Base-by-base conservation (phyloP, 1,140 invertebrate species). In the Atta cephalotes region DNA sequence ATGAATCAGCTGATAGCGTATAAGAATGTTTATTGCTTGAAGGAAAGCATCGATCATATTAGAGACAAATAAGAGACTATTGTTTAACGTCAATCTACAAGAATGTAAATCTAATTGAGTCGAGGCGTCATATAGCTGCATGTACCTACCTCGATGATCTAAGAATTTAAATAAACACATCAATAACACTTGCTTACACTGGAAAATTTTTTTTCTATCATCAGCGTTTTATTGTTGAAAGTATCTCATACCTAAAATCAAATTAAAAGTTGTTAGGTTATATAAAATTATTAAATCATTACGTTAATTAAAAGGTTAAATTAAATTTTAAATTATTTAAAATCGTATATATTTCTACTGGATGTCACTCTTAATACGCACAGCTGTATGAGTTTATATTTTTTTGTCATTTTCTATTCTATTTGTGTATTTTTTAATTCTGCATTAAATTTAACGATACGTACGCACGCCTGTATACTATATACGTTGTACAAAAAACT, bases 1-100 rank as follows among this genome's bases (percentile, higher is more conserved):
- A 89, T 89, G 88, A 90, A 62, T 90, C 76, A 85, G 79, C 79
- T 62, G 51, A 74, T 85, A 70, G 72, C 62, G 18, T 70, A 35
- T 35, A 35, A 18, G 63, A 85, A 53, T 60, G 31, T 25, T 1
- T 16, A 25, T 45, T 31, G 70, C 70, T 79, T 63, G 70, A 56
- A 62, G 71, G 60, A 88, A 88, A 87, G 81, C 87, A 79, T 89
- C 72, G 72, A 45, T 28, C 77, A 21, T 62, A 84, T 84, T 74
- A 87, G 77, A 89, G 71, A 85, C 68, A 80, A 85, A 71, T 21
- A 58, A 53, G 74, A 77, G 60, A 51, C 72, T 62, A 80, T 88
- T 88, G 74, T 79, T 88, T 68, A 77, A 21, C 80, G 74, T 76
- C 74, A 72, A 86, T 88, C 35, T 39, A 56, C 56, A 86, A 31